Evolutionary conservation across 1,140 invertebrate species (phyloP), one percentile per base, ranked within the genome.

Genomic region (Leptinotarsa undecemlineata): DNA sequence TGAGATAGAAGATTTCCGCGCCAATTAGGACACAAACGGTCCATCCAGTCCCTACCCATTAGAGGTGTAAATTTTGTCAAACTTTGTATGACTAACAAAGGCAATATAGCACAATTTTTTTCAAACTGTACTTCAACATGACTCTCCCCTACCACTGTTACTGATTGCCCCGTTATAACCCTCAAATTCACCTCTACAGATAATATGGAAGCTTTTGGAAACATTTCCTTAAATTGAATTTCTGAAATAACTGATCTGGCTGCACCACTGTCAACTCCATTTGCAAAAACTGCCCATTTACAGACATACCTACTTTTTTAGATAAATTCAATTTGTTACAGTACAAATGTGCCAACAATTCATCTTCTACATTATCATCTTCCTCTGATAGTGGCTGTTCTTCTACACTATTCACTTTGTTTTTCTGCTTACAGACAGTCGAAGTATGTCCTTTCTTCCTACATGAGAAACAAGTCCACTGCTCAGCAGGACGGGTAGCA

Each of bases 261-360:
- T 61, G 60, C 13, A 8, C 17, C 26, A 64, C 19, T 64, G 21
- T 19, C 51, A 13, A 26, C 63, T 64, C 20, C 11, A 19, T 64
- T 64, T 64, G 62, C 62, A 21, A 23, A 64, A 64, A 64, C 23
- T 64, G 15, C 19, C 62, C 21, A 64, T 26, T 64, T 26, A 15
- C 15, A 64, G 17, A 13, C 20, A 26, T 64, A 64, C 20, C 26
- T 64, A 23, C 62, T 64, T 20, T 64, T 57, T 57, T 15, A 57
- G 1, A 57, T 57, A 0, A 57, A 57, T 57, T 57, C 1, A 57
- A 57, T 57, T 57, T 57, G 51, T 57, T 57, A 6, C 51, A 14
- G n/a, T 1, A 57, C 51, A 57, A 57, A n/a, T 57, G 51, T 57
- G 15, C 51, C 51, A 57, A 57, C 4, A 57, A 57, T 57, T 57